Percentiles rank a stretch among this genome's conserved stretches.
phyloP scores from a whole-genome alignment of 2,888 invertebrate species.

The Acanthosepion esculentum region DNA sequence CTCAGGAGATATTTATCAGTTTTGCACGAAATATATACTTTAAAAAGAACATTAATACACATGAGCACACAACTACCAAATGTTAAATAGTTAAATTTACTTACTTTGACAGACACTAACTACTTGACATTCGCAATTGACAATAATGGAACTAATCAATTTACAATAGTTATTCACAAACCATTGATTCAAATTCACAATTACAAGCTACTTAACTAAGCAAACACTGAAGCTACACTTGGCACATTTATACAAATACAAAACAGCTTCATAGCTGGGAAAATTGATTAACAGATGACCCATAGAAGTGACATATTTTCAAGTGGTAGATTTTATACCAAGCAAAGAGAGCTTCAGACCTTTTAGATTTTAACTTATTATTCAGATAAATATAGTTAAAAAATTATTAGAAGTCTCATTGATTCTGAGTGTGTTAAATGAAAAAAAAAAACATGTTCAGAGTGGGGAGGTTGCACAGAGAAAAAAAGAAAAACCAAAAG shows the following conservation, averaged over 20 bases:
- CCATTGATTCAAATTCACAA: slow-evolving; percentile 33
- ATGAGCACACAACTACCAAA: neutral
- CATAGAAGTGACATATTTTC: neutral
- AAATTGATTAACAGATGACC: neutral
- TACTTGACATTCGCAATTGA: neutral
- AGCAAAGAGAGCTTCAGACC: neutral
- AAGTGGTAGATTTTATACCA: neutral
- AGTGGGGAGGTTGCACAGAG: no score
- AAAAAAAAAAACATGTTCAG: no score
- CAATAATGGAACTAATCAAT: neutral
- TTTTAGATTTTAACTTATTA: neutral
- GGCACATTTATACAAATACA: slow-evolving; percentile 6
- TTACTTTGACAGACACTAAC: neutral
- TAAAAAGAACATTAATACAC: neutral
- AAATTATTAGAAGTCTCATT: neutral
- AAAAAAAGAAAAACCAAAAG: no score
- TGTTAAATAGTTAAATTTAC: neutral
- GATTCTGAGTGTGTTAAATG: neutral
- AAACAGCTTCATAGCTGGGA: neutral
- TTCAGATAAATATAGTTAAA: neutral
- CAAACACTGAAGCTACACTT: neutral
- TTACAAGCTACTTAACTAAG: neutral
- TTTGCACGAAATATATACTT: no score
- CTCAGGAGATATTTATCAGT: no score
- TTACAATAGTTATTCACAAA: slow-evolving; percentile 3